phyloP scores from a whole-genome alignment of 2,888 invertebrate genomes.

The Orgyia antiqua region DNA sequence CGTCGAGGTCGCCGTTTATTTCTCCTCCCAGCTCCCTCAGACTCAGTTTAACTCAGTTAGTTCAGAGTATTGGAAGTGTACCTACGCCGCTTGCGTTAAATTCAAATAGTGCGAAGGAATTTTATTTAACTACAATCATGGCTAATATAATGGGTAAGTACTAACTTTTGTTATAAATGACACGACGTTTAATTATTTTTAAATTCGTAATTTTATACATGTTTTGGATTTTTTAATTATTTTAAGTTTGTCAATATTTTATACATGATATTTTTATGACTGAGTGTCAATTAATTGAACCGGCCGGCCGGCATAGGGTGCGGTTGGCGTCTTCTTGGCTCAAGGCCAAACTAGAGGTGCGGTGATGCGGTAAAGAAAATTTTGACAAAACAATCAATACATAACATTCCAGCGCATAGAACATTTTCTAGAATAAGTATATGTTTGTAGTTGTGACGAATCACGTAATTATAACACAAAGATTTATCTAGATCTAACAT shows the following conservation, averaged over 20 bases:
- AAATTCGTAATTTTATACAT: too few relatives aligned
- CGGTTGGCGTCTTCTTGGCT: constrained; percentile 56
- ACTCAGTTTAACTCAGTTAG: constrained; percentile 8
- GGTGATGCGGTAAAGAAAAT: constrained; percentile 37
- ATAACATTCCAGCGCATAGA: constrained; percentile 11
- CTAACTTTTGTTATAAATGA: constrained; percentile 1
- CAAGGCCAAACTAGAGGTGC: constrained; percentile 51
- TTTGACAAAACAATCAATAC: constrained; percentile 28
- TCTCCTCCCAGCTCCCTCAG: constrained; percentile 5
- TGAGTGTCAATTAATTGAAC: constrained; percentile 39
- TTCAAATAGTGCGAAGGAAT: constrained; percentile 32
- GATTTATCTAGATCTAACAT: not conserved
- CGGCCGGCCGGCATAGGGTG: constrained; percentile 21
- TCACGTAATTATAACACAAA: too few relatives aligned
- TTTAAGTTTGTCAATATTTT: constrained; percentile 10
- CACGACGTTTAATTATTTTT: too few relatives aligned
- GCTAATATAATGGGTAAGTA: constrained; percentile 66
- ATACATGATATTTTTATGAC: constrained; percentile 33
- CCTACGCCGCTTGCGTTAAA: constrained; percentile 34
- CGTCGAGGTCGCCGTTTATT: constrained; percentile 27
- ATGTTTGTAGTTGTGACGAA: not conserved
- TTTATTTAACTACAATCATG: constrained; percentile 45
- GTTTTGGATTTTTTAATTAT: too few relatives aligned
- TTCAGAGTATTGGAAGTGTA: constrained; percentile 39
- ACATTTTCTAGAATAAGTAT: constrained; percentile 2